Conservation (phyloP, 2,113 vertebrate species). For the Nymphicus hollandicus region DNA sequence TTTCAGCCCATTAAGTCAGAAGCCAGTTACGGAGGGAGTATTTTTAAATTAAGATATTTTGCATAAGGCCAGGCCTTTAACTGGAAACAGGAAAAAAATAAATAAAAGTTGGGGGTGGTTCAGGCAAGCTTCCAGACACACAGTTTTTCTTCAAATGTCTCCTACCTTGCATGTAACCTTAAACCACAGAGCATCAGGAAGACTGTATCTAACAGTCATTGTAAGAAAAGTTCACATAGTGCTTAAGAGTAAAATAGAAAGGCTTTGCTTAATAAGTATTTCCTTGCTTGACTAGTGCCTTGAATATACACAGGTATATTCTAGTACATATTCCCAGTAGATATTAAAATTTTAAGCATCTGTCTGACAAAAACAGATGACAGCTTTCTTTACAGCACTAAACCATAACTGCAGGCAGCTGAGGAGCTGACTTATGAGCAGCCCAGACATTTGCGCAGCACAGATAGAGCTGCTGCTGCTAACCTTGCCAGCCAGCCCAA, state of each 20-base stretch:
- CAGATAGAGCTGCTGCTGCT: not conserved
- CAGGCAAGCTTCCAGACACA: not conserved
- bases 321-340: not conserved
- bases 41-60: not conserved
- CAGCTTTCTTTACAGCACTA: not conserved
- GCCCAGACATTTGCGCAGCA: not conserved
- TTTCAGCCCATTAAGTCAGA: not conserved
- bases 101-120: fast-evolving
- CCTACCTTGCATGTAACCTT: not conserved
- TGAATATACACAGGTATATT: not conserved
- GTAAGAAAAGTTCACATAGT: not conserved
- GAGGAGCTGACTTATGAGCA: not conserved
- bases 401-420: not conserved
- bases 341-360: not conserved
- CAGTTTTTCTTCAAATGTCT: not conserved
- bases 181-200: not conserved
- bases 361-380: not conserved
- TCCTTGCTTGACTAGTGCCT: not conserved
- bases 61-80: not conserved
- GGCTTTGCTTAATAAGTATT: not conserved
- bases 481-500: not conserved
- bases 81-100: not conserved
- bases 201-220: not conserved
- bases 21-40: not conserved
- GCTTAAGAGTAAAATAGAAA: not conserved